Evolutionary conservation across 2,113 vertebrate species (phyloP).

Genomic region (Centrocercus urophasianus): DNA sequence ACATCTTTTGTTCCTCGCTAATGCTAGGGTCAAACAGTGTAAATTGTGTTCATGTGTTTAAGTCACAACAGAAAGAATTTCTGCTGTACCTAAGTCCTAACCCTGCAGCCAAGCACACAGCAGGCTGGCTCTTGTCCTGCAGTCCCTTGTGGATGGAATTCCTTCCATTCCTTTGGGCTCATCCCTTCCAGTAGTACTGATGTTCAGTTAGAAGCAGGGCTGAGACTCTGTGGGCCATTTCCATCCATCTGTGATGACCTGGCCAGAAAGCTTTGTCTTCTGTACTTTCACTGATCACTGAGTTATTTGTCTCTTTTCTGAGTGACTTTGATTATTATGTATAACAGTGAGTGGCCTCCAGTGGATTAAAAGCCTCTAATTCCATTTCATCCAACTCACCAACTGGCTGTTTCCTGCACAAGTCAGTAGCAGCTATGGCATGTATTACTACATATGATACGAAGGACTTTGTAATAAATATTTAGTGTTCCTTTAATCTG

Average conservation of each 20-base stretch:
- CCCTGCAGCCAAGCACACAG: not conserved
- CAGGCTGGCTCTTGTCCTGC: not conserved
- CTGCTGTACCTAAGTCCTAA: not conserved
- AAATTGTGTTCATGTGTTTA: not conserved
- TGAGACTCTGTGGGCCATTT: not conserved
- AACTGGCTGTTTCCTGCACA: slow-evolving; percentile 53
- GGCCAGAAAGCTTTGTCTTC: not conserved
- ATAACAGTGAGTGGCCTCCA: slow-evolving; percentile 8
- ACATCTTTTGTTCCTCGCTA: not conserved
- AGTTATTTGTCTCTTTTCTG: slow-evolving; percentile 42
- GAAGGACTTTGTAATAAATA: slow-evolving; percentile 48
- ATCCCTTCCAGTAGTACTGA: not conserved
- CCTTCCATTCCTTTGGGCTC: not conserved
- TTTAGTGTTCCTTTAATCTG: slow-evolving; percentile 63
- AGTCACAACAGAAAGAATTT: not conserved
- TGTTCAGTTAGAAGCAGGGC: not conserved
- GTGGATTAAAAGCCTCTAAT: slow-evolving; percentile 61
- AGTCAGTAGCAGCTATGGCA: slow-evolving; percentile 38
- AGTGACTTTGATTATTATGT: slow-evolving; percentile 64
- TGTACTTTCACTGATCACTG: not conserved
- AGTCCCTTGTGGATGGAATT: not conserved
- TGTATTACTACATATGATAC: slow-evolving; percentile 10
- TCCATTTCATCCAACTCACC: slow-evolving; percentile 69
- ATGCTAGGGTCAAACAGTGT: not conserved
- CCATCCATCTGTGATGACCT: not conserved